Evolutionary conservation across 2,797 vertebrate species (phyloP).

Genomic region (Chaetodon trifasciatus): DNA sequence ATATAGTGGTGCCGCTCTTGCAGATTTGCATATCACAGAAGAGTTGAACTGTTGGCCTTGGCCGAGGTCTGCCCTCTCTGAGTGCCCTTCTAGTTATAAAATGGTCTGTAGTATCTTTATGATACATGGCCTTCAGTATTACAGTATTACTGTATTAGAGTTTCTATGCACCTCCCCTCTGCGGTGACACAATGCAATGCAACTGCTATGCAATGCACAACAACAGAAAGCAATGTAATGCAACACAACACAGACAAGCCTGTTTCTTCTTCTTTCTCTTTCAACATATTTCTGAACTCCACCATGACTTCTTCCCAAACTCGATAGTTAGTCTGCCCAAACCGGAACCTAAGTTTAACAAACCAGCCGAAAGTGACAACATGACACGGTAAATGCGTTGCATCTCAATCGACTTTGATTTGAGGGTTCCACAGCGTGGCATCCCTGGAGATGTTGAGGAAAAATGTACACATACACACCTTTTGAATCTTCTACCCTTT

Average conservation of each 20-base stretch:
- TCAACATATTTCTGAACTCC: slow-evolving; percentile 3
- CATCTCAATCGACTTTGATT: slow-evolving; percentile 29
- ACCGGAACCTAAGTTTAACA: slow-evolving; percentile 1
- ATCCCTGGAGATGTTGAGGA: slow-evolving; percentile 7
- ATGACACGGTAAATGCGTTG: slow-evolving; percentile 11
- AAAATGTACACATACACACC: not conserved
- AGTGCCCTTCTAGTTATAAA: not conserved
- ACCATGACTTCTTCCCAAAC: not conserved
- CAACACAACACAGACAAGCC: slow-evolving; percentile 11
- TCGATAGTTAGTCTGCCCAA: not conserved
- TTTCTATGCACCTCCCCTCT: not conserved
- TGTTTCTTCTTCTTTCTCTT: not conserved
- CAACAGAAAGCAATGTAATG: not conserved
- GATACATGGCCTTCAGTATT: not conserved
- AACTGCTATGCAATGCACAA: slow-evolving; percentile 6
- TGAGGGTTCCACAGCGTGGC: not conserved
- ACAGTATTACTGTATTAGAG: not conserved
- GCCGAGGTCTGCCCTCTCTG: too few relatives aligned
- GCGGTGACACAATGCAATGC: slow-evolving; percentile 12
- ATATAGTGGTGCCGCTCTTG: too few relatives aligned
- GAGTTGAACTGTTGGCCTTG: too few relatives aligned
- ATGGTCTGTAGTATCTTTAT: not conserved
- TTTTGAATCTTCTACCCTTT: slow-evolving; percentile 48
- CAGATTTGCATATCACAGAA: too few relatives aligned
- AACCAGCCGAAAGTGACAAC: slow-evolving; percentile 15